These are phyloP conservation scores for Peromyscus nudipes DNA, from an alignment of 2,797 vertebrate genomes.

Conservation along the genomic window DNA sequence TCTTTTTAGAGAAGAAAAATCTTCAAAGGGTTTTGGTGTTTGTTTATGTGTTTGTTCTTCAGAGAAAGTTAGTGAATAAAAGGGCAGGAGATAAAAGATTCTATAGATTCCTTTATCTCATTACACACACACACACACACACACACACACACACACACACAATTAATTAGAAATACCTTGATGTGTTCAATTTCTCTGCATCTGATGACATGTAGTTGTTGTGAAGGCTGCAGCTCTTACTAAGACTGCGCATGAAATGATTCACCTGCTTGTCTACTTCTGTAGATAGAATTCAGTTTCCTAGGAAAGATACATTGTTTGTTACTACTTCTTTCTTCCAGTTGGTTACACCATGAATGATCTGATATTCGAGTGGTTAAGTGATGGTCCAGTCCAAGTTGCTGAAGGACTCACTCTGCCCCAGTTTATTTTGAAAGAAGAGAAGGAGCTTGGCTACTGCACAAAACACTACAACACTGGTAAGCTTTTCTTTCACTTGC, in stretches of 20 bases:
- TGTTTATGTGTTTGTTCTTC: conserved; percentile 73
- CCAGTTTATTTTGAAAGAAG: conserved; percentile 98
- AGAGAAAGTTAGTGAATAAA: conserved; percentile 64
- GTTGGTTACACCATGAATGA: conserved; percentile 99
- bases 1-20: conserved; percentile 64
- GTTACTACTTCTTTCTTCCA: conserved; percentile 86
- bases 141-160: no score
- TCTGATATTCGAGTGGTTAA: conserved; percentile 98
- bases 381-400: conserved; percentile 96
- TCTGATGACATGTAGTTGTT: conserved; percentile 20
- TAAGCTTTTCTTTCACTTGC: conserved; percentile 83
- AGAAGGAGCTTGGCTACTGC: conserved; percentile 98
- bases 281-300: conserved; percentile 53
- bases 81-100: conserved; percentile 39
- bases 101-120: conserved; percentile 39
- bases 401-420: conserved; percentile 97
- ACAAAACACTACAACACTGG: conserved; percentile 99
- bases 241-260: conserved; percentile 52
- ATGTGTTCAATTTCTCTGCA: conserved; percentile 61
- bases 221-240: conserved; percentile 39
- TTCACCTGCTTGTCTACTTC: conserved; percentile 54
- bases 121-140: background rate
- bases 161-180: conserved; percentile 55
- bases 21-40: conserved; percentile 60
- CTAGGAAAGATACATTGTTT: conserved; percentile 57